Evolutionary conservation across 2,888 invertebrate species (phyloP).

Genomic region (Cephonodes hylas): DNA sequence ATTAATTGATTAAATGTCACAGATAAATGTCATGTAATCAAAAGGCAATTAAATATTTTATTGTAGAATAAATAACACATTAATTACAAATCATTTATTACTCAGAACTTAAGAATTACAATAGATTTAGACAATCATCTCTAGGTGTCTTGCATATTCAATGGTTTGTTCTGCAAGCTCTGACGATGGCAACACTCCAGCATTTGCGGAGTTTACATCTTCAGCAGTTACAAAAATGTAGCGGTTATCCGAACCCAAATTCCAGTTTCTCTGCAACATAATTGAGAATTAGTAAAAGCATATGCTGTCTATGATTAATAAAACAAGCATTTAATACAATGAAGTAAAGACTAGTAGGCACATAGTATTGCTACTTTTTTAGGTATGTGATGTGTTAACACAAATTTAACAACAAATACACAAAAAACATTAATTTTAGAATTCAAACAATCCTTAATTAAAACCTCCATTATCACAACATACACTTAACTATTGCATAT

Average conservation of each 20-base stretch:
- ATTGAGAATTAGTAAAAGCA: conserved; percentile 8
- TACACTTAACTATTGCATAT: no score
- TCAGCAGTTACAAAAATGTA: conserved; percentile 88
- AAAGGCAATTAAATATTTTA: no score
- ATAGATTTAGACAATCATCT: conserved; percentile 99
- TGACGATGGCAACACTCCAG: conserved; percentile 87
- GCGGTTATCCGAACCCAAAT: conserved; percentile 87
- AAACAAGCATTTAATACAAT: no score
- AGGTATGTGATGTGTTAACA: no score
- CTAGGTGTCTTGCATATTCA: conserved; percentile 97
- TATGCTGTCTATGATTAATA: no score
- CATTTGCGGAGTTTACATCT: conserved; percentile 86
- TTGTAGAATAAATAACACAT: no score
- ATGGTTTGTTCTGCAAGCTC: conserved; percentile 96
- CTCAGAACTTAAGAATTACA: background rate
- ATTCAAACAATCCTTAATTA: no score
- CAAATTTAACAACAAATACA: no score
- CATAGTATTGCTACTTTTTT: no score
- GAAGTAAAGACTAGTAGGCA: no score
- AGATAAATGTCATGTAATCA: no score
- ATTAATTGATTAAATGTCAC: background rate
- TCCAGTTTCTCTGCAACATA: conserved; percentile 89
- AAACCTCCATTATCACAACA: no score
- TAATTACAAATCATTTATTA: background rate
- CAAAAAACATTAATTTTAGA: conserved; percentile 1